Percentiles rank a stretch among this genome's conserved stretches.
Evolutionary conservation across 2,113 vertebrate genomes (phyloP).

Genomic region (Myrmecobius fasciatus): DNA sequence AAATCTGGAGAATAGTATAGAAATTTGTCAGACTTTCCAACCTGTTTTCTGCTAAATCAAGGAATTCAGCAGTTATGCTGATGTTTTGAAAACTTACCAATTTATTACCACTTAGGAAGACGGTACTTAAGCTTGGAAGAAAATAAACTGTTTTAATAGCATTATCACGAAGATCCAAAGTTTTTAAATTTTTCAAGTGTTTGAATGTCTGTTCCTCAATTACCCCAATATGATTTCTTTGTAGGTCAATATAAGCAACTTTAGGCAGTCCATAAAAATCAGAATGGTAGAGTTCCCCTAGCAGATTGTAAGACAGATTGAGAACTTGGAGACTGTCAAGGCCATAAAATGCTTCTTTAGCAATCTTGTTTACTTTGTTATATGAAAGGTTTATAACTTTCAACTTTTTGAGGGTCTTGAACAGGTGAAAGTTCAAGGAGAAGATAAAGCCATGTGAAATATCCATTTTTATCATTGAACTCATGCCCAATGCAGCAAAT

Average conservation of each 20-base stretch:
- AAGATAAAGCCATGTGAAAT: slow-evolving; percentile 86
- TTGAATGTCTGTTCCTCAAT: slow-evolving; percentile 83
- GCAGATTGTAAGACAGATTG: slow-evolving; percentile 89
- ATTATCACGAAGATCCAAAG: slow-evolving; percentile 88
- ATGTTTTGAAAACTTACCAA: slow-evolving; percentile 57
- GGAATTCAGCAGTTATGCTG: slow-evolving; percentile 19
- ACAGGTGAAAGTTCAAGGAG: slow-evolving; percentile 82
- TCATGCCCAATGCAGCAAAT: slow-evolving; percentile 86
- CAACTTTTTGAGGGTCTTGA: slow-evolving; percentile 79
- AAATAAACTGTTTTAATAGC: slow-evolving; percentile 81
- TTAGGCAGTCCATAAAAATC: slow-evolving; percentile 84
- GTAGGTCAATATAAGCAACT: slow-evolving; percentile 86
- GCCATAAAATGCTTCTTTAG: slow-evolving; percentile 85
- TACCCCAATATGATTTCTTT: slow-evolving; percentile 89
- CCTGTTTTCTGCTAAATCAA: slow-evolving; percentile 86
- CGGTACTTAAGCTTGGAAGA: slow-evolving; percentile 77
- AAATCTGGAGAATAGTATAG: slow-evolving; percentile 80
- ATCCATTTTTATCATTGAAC: slow-evolving; percentile 80
- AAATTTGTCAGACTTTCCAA: slow-evolving; percentile 82
- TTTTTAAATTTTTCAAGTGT: slow-evolving; percentile 78
- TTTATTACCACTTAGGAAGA: slow-evolving; percentile 86
- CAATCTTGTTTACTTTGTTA: slow-evolving; percentile 90
- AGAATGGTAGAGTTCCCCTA: slow-evolving; percentile 85
- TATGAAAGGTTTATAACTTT: slow-evolving; percentile 82
- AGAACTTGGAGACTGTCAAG: slow-evolving; percentile 84